Base-by-base conservation (phyloP, 2,113 vertebrate species). In the Xenotilapia flavipinnis region DNA sequence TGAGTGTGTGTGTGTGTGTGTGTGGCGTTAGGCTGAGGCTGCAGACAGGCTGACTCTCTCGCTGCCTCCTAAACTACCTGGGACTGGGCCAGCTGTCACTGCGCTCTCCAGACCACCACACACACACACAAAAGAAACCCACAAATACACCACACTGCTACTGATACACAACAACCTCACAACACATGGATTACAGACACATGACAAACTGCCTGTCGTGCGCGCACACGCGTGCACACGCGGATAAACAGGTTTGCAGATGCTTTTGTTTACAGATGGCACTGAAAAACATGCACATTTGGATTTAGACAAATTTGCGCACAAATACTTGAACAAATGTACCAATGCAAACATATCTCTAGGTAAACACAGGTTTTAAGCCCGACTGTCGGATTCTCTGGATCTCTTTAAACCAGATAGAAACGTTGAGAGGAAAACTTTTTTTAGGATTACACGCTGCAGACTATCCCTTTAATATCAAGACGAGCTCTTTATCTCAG, bases 241-340 rank as follows among this genome's bases (percentile, higher is more conserved):
- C 89, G 81, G 87, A 96, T 89, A 94, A 93, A 92, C 90, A 93
- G 93, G 93, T 91, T 79, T 93, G 93, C 95, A 95, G 94, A 95
- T 95, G 95, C 93, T 93, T 91, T 89, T 95, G 94, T 96, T 95
- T 94, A 94, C 94, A 77, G 89, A 91, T 42, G 93, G 92, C 93
- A 90, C 86, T 33, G 38, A 70, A 77, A 87, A 94, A 95, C 95
- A 95, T 91, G 92, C 93, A 94, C 91, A 80, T 95, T 94, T 92
- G 91, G 94, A 95, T 95, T 93, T 91, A 88, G 86, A 81, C 93
- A 94, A 92, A 95, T 96, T 95, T 95, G 92, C 87, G 26, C 89
- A 87, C 94, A 94, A 95, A 93, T 89, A 90, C 93, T 92, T 94
- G 90, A 91, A 90, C 94, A 95, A 95, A 94, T 93, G 93, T 88